These are phyloP conservation scores for Chromoteleia sp. DNA, from an alignment of 2,888 invertebrate genomes.

Conservation along the genomic window DNA sequence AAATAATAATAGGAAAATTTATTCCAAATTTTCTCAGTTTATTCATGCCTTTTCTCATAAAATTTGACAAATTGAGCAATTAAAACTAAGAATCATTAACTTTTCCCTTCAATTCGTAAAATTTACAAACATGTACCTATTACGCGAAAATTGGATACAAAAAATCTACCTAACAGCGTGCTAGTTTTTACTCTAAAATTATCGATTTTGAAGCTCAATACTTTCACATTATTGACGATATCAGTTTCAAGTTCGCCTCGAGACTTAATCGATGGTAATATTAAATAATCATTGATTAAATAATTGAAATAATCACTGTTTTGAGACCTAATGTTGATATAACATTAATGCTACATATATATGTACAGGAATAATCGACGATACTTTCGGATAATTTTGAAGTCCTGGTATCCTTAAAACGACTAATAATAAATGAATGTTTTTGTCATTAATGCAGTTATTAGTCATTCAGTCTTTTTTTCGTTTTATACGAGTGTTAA, in stretches of 20 bases:
- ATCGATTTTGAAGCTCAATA: conserved; percentile 61
- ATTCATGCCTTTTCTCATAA: neutral
- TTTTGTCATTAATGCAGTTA: neutral
- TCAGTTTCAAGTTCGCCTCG: conserved; percentile 42
- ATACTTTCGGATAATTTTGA: conserved; percentile 30
- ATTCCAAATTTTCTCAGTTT: neutral
- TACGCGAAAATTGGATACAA: conserved; percentile 37
- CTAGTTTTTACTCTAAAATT: conserved; percentile 42
- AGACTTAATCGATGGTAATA: conserved; percentile 21
- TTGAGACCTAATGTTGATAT: conserved; percentile 23
- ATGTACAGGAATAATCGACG: conserved; percentile 31
- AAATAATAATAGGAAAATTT: too few species aligned
- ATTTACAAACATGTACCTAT: conserved; percentile 38
- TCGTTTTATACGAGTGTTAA: conserved; percentile 71
- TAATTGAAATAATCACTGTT: conserved; percentile 27
- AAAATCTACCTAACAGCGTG: conserved; percentile 41
- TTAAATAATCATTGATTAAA: conserved; percentile 1
- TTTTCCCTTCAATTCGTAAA: conserved; percentile 5
- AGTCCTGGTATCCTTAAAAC: neutral
- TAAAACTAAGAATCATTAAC: neutral
- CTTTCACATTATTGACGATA: conserved; percentile 55
- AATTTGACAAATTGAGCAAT: conserved; percentile 26
- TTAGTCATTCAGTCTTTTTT: conserved; percentile 80
- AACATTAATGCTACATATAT: conserved; percentile 28
- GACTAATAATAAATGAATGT: conserved; percentile 5